phyloP scores from a whole-genome alignment of 1,140 invertebrate species.

The Sesamia nonagrioides region DNA sequence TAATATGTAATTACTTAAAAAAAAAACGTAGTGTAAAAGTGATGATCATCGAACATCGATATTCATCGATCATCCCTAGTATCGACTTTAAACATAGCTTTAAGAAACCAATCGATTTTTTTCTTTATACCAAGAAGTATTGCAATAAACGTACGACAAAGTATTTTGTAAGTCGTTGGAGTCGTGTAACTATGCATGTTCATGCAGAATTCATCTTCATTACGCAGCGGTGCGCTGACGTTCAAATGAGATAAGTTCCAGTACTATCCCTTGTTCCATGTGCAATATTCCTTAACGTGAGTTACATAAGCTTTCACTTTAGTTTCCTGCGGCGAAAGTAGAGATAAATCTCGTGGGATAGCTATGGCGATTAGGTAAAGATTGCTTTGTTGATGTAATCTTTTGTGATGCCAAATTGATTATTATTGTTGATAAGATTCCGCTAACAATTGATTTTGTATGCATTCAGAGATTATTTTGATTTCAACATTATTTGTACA shows the following conservation, averaged over 20 bases:
- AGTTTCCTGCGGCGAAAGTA: constrained; percentile 20
- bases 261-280: not conserved
- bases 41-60: too few species aligned
- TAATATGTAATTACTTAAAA: too few species aligned
- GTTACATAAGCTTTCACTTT: constrained; percentile 42
- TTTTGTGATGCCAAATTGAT: constrained; percentile 33
- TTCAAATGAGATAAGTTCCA: constrained; percentile 29
- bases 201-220: constrained; percentile 39
- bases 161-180: constrained; percentile 28
- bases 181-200: constrained; percentile 14
- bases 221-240: constrained; percentile 11
- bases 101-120: not conserved
- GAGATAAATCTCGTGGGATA: constrained; percentile 29
- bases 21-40: too few species aligned
- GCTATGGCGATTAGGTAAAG: constrained; percentile 15
- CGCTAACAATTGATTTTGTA: constrained; percentile 19
- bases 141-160: constrained; percentile 12
- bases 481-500: not conserved
- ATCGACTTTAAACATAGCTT: not conserved
- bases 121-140: constrained; percentile 10
- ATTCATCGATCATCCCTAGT: too few species aligned
- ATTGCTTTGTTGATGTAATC: constrained; percentile 14
- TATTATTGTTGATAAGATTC: constrained; percentile 13
- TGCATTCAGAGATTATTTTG: not conserved
- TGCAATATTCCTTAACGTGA: constrained; percentile 37